Percentiles rank a stretch among this genome's conserved stretches.
These are phyloP conservation scores for Hemicordylus capensis DNA, from an alignment of 2,113 vertebrate genomes.

Conservation along the genomic window DNA sequence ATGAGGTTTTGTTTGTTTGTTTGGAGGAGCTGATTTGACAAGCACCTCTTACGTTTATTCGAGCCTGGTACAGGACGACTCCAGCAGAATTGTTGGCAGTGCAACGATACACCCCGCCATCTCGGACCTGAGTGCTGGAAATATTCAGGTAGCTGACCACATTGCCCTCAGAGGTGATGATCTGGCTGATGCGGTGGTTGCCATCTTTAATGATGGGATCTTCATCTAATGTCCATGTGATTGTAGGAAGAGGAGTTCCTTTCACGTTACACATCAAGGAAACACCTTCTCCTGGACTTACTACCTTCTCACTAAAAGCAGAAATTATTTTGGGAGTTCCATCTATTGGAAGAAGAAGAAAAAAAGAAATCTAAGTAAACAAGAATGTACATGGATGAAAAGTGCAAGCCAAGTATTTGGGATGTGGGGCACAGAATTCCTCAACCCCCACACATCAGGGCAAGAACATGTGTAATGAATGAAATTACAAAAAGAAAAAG, in stretches of 20 bases:
- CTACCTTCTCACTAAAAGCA: constrained; percentile 97
- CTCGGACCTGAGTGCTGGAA: constrained; percentile 93
- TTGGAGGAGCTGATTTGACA: constrained; percentile 99
- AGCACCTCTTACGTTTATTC: constrained; percentile 99
- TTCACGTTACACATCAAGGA: constrained; percentile 96
- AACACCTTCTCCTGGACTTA: constrained; percentile 92
- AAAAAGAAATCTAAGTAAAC: constrained; percentile 36
- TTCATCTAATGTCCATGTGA: constrained; percentile 95
- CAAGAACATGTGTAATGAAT: neutral
- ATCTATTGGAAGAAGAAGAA: too few species aligned
- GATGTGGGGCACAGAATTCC: neutral
- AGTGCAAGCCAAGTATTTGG: neutral
- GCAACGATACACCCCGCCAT: constrained; percentile 97
- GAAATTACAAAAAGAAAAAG: neutral
- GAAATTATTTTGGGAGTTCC: constrained; percentile 97
- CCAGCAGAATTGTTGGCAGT: constrained; percentile 98
- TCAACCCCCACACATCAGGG: neutral
- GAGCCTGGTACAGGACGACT: constrained; percentile 99
- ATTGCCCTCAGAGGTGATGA: constrained; percentile 91
- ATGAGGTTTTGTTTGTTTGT: constrained; percentile 72
- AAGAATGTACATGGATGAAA: neutral
- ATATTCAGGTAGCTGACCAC: constrained; percentile 98
- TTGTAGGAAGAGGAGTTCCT: constrained; percentile 90
- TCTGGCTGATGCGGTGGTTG: constrained; percentile 93
- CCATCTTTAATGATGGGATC: constrained; percentile 92